Base-by-base conservation (phyloP, 1,140 invertebrate species). In the Lineus longissimus region DNA sequence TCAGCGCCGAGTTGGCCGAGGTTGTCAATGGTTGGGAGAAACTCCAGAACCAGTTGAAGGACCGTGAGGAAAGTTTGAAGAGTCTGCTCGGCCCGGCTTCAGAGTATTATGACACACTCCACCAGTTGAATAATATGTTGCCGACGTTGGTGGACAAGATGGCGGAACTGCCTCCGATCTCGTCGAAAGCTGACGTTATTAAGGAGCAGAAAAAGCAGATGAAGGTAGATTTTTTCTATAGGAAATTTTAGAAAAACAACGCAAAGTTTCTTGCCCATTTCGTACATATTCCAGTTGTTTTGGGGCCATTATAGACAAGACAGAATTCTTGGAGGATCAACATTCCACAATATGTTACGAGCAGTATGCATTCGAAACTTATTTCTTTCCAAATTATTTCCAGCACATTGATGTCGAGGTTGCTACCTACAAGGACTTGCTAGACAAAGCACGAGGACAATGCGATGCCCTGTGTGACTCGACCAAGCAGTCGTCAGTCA, bases 31-130 rank as follows among this genome's bases (percentile, higher is more conserved):
- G 80, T 29, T 97, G 78, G 79, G 74, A 78, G 40, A 69, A 71
- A 31, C 62, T 82, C 11, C 67, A 76, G 33, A 61, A 62, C 29
- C 70, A 73, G 9, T 67, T 80, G 7, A 60, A 67, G n/a, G 74
- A 81, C 27, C 66, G 79, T 55, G 69, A 74, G 40, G 70, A 74
- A 36, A 73, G 62, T 40, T 63, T 81, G 17, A 66, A 60, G 22
- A 69, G 73, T 1, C 69, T 80, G 25, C 70, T 75, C 23, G 73
- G 71, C 51, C 69, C 74, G 33, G 93, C 91, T 63, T 87, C 91
- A 62, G 92, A 95, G 76, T 95, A 96, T 75, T 92, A 94, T 77
- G 90, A 91, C 74, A 90, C 90, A 11, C 78, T 97, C 33, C 90
- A 93, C 75, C 87, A 86, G 41, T 92, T 97, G 65, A 89, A 88